phyloP scores from a whole-genome alignment of 2,113 vertebrate genomes.

The Dermatemys mawii region DNA sequence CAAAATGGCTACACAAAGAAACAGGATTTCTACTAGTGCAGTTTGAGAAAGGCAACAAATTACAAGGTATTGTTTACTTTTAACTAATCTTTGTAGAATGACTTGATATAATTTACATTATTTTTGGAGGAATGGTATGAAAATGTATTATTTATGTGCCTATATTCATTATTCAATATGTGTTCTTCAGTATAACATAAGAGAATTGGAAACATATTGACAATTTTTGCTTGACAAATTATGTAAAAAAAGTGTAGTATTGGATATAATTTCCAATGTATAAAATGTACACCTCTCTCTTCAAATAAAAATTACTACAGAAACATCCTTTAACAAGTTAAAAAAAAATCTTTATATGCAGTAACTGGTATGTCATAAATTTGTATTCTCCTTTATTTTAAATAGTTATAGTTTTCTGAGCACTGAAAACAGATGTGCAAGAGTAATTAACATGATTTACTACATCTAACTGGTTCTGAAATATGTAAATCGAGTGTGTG shows the following conservation, averaged over 20 bases:
- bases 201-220: background rate
- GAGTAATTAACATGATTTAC: conserved; percentile 59
- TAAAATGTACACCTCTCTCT: background rate
- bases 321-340: background rate
- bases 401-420: conserved; percentile 55
- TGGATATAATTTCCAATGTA: background rate
- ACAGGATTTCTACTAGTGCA: background rate
- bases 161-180: background rate
- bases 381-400: conserved; percentile 27
- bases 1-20: background rate
- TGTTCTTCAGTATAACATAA: background rate
- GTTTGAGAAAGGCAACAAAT: background rate
- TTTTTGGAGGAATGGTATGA: background rate
- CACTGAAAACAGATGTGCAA: conserved; percentile 55
- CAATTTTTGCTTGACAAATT: background rate
- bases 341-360: background rate
- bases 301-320: background rate
- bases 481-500: conserved; percentile 4
- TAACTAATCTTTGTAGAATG: background rate
- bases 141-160: background rate
- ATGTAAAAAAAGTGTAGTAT: background rate
- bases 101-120: background rate
- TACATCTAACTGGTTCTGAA: conserved; percentile 41
- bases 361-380: background rate
- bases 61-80: background rate